Conservation (phyloP, 64 coral and sea anemone genomes). For the Cladopsammia gracilis region DNA sequence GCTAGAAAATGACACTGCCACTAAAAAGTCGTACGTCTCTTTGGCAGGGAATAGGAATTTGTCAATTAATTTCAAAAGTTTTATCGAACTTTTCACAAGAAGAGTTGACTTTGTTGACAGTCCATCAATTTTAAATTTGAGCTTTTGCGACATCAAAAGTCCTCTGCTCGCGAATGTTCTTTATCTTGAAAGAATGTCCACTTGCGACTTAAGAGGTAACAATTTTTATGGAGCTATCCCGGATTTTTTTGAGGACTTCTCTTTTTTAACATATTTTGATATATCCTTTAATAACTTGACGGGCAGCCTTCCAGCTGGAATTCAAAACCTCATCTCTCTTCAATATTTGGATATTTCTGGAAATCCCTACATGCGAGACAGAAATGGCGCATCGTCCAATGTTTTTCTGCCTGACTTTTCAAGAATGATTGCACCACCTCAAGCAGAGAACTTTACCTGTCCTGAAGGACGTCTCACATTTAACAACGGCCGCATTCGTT, state of each 20-base stretch:
- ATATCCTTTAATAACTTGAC: conserved; percentile 42
- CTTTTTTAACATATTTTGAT: conserved; percentile 29
- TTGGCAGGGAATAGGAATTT: conserved; percentile 61
- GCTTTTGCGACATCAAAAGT: conserved; percentile 48
- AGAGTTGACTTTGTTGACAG: not conserved
- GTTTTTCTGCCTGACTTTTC: conserved; percentile 20
- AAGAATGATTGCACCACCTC: conserved; percentile 8
- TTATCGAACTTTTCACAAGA: not conserved
- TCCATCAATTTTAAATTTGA: conserved; percentile 43
- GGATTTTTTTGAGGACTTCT: not conserved
- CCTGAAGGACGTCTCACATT: conserved; percentile 48
- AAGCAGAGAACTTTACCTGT: conserved; percentile 31
- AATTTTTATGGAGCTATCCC: conserved; percentile 47
- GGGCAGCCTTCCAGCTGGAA: conserved; percentile 38
- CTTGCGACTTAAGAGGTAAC: conserved; percentile 55
- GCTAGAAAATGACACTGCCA: not conserved
- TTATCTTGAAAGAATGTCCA: conserved; percentile 5
- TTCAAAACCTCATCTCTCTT: conserved; percentile 11
- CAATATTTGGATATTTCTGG: conserved; percentile 69
- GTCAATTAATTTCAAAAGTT: conserved; percentile 54
- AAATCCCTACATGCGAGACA: conserved; percentile 21
- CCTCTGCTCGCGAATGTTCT: conserved; percentile 12
- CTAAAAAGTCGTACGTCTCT: not conserved
- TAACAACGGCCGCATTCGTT: conserved; percentile 53
- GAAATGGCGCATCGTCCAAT: not conserved